Percentiles rank a stretch among this genome's conserved stretches.
phyloP scores from a whole-genome alignment of 2,888 invertebrate species.

The Megastigmus dorsalis region DNA sequence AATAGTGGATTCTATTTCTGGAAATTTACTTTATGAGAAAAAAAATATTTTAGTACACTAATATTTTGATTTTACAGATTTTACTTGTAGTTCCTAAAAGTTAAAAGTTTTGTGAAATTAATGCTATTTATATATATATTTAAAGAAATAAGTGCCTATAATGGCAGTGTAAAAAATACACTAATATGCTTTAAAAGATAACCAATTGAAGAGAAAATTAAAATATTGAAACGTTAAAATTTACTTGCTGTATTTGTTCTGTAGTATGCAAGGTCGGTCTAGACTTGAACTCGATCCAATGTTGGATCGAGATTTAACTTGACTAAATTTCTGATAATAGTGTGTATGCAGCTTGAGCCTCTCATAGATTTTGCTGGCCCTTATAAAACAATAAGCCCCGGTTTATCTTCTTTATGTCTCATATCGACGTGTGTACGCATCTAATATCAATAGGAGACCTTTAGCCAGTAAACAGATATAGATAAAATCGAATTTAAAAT shows the following conservation, averaged over 20 bases:
- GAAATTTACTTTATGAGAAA: too few relatives aligned
- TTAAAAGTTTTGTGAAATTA: too few relatives aligned
- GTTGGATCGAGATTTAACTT: too few relatives aligned
- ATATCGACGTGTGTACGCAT: slow-evolving; percentile 7
- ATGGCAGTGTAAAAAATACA: not conserved
- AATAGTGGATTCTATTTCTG: too few relatives aligned
- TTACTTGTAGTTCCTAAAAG: too few relatives aligned
- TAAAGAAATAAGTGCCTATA: too few relatives aligned
- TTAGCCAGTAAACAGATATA: not conserved
- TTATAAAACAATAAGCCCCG: slow-evolving; percentile 5
- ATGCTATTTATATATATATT: too few relatives aligned
- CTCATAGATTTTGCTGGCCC: slow-evolving; percentile 26
- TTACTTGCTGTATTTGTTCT: too few relatives aligned
- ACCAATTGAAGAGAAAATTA: not conserved
- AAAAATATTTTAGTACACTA: too few relatives aligned
- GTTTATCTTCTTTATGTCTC: slow-evolving; percentile 12
- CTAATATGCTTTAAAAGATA: not conserved
- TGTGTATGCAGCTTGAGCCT: slow-evolving; percentile 38
- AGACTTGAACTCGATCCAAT: too few relatives aligned
- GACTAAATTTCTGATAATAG: slow-evolving; percentile 23
- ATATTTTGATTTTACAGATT: too few relatives aligned
- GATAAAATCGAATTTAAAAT: not conserved
- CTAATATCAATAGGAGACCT: slow-evolving; percentile 14
- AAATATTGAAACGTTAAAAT: not conserved
- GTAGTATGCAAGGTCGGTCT: too few relatives aligned